phyloP scores from a whole-genome alignment of 2,113 vertebrate species.

The Trematomus loennbergii region DNA sequence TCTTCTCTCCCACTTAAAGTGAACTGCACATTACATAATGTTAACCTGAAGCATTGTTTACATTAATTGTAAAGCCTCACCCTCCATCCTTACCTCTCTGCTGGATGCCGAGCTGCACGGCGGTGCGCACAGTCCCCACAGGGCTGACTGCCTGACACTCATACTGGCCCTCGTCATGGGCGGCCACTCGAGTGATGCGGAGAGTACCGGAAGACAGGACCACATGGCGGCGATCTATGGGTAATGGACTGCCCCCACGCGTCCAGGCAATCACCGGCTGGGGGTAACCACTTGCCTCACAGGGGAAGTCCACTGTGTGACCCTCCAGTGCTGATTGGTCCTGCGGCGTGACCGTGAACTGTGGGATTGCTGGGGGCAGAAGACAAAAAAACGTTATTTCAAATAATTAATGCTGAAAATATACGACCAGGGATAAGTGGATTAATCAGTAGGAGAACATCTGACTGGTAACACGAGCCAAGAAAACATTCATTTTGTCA shows the following conservation, averaged over 20 bases:
- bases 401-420: background rate
- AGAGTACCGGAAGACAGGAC: slow-evolving; percentile 91
- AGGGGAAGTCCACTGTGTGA: slow-evolving; percentile 94
- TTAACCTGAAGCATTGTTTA: background rate
- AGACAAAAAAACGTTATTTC: background rate
- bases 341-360: slow-evolving; percentile 93
- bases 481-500: background rate
- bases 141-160: slow-evolving; percentile 97
- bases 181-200: slow-evolving; percentile 90
- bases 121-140: slow-evolving; percentile 87
- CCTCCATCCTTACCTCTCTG: slow-evolving; percentile 87
- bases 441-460: background rate
- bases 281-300: slow-evolving; percentile 93
- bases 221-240: slow-evolving; percentile 90
- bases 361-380: slow-evolving; percentile 87
- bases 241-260: slow-evolving; percentile 92
- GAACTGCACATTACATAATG: background rate
- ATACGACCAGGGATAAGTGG: background rate
- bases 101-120: slow-evolving; percentile 90
- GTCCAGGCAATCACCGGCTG: slow-evolving; percentile 97
- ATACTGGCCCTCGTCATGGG: slow-evolving; percentile 96
- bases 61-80: background rate
- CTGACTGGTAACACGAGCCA: background rate
- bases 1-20: background rate
- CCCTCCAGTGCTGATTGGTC: slow-evolving; percentile 93